A percentile compares a stretch with the other conserved stretches of the same genome.
Conservation (phyloP, 2,113 vertebrate genomes). For the Rutilus rutilus region DNA sequence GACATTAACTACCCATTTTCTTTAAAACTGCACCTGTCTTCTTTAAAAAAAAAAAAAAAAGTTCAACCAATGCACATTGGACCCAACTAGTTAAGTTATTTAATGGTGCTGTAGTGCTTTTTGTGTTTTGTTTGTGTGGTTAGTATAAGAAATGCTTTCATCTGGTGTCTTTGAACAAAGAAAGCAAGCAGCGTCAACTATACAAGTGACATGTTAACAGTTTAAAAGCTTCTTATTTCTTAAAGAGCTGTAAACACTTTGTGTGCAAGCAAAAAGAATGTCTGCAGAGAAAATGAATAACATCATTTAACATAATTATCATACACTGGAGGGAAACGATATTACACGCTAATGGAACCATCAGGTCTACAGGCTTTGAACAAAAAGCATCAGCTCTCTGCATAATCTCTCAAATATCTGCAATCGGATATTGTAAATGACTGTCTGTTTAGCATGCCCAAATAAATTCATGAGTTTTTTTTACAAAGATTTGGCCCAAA, state of each 20-base stretch:
- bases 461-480: conserved; percentile 22
- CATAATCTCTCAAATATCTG: conserved; percentile 48
- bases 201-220: conserved; percentile 28
- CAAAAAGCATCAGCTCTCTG: conserved; percentile 57
- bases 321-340: conserved; percentile 36
- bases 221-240: conserved; percentile 50
- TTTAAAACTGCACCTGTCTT: neutral
- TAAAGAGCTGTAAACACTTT: conserved; percentile 33
- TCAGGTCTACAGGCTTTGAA: conserved; percentile 53
- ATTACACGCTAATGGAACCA: conserved; percentile 53
- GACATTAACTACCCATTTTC: neutral
- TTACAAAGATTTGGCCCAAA: conserved; percentile 7
- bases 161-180: neutral
- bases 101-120: neutral
- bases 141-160: neutral
- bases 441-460: conserved; percentile 9
- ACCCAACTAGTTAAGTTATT: neutral
- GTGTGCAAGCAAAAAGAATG: neutral
- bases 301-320: conserved; percentile 61
- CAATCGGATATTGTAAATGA: conserved; percentile 32
- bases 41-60: neutral
- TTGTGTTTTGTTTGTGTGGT: neutral
- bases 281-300: conserved; percentile 38
- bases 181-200: conserved; percentile 29
- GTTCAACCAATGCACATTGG: neutral